Evolutionary conservation across 2,888 invertebrate species (phyloP).

Genomic region (Mechanitis messenoides): DNA sequence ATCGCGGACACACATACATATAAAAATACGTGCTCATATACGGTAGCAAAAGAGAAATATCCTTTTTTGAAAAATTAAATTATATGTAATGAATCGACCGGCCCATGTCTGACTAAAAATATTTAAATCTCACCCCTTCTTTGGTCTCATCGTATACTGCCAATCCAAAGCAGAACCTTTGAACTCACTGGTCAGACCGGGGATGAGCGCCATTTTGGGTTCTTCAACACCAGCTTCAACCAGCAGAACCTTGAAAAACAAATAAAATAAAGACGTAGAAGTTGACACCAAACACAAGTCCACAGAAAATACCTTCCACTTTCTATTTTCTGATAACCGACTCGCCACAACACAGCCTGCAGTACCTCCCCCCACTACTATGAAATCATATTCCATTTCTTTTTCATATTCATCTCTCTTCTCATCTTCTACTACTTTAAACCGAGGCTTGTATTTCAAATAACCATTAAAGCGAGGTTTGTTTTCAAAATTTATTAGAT

Average conservation of each 20-base stretch:
- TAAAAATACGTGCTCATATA: no score
- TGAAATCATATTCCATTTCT: constrained; percentile 53
- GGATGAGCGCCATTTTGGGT: constrained; percentile 64
- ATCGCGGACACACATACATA: no score
- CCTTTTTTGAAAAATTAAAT: background rate
- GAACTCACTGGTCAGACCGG: constrained; percentile 65
- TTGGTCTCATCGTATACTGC: constrained; percentile 65
- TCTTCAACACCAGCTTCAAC: constrained; percentile 65
- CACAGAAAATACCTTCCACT: constrained; percentile 55
- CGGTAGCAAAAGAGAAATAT: no score
- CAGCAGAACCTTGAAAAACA: constrained; percentile 46
- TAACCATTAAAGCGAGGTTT: constrained; percentile 18
- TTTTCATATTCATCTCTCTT: constrained; percentile 22
- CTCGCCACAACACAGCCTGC: constrained; percentile 68
- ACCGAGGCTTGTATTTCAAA: constrained; percentile 16
- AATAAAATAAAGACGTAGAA: background rate
- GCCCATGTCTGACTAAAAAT: background rate
- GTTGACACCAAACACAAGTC: background rate
- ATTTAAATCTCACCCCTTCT: constrained; percentile 51
- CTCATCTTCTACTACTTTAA: constrained; percentile 26
- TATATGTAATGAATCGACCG: background rate
- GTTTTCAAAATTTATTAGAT: constrained; percentile 22
- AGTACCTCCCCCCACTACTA: constrained; percentile 64
- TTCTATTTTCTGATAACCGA: constrained; percentile 61
- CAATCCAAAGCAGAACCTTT: constrained; percentile 61